Base-by-base conservation (phyloP, 2,113 vertebrate species). In the Rallus limicola region DNA sequence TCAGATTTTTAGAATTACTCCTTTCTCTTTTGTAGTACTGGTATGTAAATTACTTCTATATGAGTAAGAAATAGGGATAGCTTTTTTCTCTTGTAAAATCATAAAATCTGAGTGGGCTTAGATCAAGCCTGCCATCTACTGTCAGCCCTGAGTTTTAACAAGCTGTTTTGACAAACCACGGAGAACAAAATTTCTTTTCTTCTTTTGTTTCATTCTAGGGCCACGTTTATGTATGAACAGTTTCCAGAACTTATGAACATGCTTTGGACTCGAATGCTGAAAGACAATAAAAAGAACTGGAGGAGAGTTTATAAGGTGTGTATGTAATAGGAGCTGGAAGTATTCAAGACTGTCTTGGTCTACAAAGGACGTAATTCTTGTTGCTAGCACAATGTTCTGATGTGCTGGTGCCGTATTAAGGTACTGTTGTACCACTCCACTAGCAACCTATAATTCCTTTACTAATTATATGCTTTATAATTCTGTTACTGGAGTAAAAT, bases 241-340 rank as follows among this genome's bases (percentile, higher is more conserved):
- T 99, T 99, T 95, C 99, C 99, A 89, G 99, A 99, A 92, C 99
- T 99, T 87, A 99, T 99, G 99, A 99, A 99, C 97, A 99, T 99
- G 99, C 98, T 99, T 96, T 99, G 99, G 99, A 98, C 97, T 71
- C 98, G 99, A 94, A 99, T 99, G 99, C 98, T 99, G 97, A 99
- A 99, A 97, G 99, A 99, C 96, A 99, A 99, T 97, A 99, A 99
- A 98, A 99, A 99, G 98, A 99, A 99, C 94, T 99, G 99, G 99
- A 98, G 99, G 93, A 98, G 99, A 98, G 99, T 99, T 97, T 99
- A 99, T 97, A 99, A 99, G 99, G 99, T 99, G 92, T 95, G 97
- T 89, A 25, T 46, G 55, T 90, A 18, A 18, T 38, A 5, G 26
- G 26, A 70, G 21, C 86, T 75, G 36, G 33, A 68, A 82, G 44